phyloP scores from a whole-genome alignment of 2,113 vertebrate genomes.

The Clinocottus analis region DNA sequence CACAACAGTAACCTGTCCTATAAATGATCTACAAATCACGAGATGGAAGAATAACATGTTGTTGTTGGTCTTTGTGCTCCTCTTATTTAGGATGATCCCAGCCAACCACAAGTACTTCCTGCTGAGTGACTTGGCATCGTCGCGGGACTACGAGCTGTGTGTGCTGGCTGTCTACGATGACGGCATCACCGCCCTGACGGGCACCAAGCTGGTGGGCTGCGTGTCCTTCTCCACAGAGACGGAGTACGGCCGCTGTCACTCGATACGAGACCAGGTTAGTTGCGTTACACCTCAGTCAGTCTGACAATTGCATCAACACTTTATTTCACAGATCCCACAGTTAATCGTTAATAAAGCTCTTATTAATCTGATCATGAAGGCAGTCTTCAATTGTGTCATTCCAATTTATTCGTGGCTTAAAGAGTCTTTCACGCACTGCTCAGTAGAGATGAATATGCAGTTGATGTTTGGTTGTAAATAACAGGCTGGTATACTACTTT shows the following conservation, averaged over 20 bases:
- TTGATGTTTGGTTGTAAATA: background rate
- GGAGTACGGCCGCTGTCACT: slow-evolving; percentile 85
- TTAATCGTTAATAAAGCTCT: background rate
- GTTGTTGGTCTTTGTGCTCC: background rate
- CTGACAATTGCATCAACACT: too few species aligned
- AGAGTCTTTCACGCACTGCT: background rate
- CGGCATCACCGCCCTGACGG: slow-evolving; percentile 84
- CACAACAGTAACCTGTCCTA: background rate
- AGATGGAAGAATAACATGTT: background rate
- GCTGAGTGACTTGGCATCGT: slow-evolving; percentile 84
- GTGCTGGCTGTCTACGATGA: slow-evolving; percentile 87
- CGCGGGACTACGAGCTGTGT: slow-evolving; percentile 87
- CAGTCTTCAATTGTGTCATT: background rate
- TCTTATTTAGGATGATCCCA: slow-evolving; percentile 84
- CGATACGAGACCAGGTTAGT: slow-evolving; percentile 83
- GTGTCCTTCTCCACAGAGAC: slow-evolving; percentile 84
- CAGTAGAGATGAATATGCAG: background rate
- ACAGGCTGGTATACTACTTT: background rate
- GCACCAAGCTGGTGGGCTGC: slow-evolving; percentile 86
- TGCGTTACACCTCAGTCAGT: background rate
- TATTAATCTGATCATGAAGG: background rate
- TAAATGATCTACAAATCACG: background rate
- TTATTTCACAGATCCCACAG: too few species aligned
- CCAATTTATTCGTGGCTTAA: background rate
- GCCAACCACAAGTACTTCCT: slow-evolving; percentile 84